phyloP scores from a whole-genome alignment of 2,113 vertebrate species.

The Nesospiza acunhae region DNA sequence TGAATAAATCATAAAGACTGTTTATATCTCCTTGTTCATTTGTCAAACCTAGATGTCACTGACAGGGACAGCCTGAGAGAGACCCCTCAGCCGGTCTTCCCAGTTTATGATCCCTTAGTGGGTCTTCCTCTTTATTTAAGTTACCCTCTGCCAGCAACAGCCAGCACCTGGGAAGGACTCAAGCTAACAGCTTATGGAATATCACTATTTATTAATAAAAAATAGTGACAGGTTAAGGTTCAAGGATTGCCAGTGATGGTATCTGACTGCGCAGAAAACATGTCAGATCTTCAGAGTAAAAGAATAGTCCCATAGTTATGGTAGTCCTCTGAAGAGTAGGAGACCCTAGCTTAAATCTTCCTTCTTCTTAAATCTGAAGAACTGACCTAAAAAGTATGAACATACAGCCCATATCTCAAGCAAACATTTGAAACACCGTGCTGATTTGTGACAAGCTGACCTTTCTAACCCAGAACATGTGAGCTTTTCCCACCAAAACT shows the following conservation, averaged over 20 bases:
- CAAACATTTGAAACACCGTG: background rate
- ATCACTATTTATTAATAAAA: background rate
- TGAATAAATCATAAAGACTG: slow-evolving; percentile 24
- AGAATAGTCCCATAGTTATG: background rate
- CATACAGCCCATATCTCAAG: background rate
- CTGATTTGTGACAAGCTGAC: background rate
- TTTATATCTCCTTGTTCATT: background rate
- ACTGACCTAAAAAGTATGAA: background rate
- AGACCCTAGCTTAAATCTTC: background rate
- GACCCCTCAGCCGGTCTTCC: background rate
- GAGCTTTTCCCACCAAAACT: background rate
- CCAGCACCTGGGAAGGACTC: background rate
- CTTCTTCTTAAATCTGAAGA: background rate
- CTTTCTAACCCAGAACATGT: background rate
- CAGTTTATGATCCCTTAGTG: background rate
- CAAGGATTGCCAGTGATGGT: background rate
- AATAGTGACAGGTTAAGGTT: background rate
- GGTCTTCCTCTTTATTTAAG: background rate
- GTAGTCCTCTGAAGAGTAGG: background rate
- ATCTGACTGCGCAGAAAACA: background rate
- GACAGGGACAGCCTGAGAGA: background rate
- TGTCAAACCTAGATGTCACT: background rate
- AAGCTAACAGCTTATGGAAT: background rate
- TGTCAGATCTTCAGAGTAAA: background rate
- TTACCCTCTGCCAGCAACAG: background rate